A percentile compares a stretch with the other conserved stretches of the same genome.
Conservation (phyloP, 2,797 vertebrate genomes). For the Malacoraja senta region DNA sequence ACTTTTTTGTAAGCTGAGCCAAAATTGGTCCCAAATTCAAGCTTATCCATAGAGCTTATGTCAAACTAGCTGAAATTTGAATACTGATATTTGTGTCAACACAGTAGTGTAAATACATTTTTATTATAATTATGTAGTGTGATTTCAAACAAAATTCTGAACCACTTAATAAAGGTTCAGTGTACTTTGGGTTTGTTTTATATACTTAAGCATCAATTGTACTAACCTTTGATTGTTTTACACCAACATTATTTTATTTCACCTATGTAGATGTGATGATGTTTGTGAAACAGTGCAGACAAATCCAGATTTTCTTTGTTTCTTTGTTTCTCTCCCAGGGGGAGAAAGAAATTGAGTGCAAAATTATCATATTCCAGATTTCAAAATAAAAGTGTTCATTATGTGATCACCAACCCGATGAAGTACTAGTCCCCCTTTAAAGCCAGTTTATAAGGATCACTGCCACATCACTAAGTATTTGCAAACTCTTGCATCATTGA, state of each 20-base stretch:
- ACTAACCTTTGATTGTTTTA: conserved; percentile 31
- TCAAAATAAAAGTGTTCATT: conserved; percentile 37
- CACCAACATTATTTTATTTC: conserved; percentile 38
- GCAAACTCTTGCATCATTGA: neutral
- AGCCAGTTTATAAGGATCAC: neutral
- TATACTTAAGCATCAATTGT: conserved; percentile 26
- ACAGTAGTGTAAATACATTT: conserved; percentile 96
- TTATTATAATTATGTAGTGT: conserved; percentile 87
- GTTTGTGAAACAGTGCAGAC: conserved; percentile 33
- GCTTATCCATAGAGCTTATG: conserved; percentile 89
- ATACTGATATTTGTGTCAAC: conserved; percentile 67
- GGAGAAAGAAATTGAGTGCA: conserved; percentile 19
- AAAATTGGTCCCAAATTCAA: conserved; percentile 78
- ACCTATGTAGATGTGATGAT: conserved; percentile 27
- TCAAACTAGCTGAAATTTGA: conserved; percentile 82
- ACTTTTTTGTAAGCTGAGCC: conserved; percentile 90
- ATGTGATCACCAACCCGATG: conserved; percentile 13
- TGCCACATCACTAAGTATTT: neutral
- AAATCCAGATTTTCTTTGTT: conserved; percentile 29
- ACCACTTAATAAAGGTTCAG: conserved; percentile 96
- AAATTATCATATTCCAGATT: conserved; percentile 33
- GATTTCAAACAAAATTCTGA: conserved; percentile 96
- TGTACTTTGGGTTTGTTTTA: conserved; percentile 34
- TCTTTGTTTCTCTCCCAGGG: neutral
- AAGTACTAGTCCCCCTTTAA: conserved; percentile 19